A percentile compares a stretch with the other conserved stretches of the same genome.
These are phyloP conservation scores for Dendroctonus ponderosae DNA, from an alignment of 1,140 invertebrate genomes.

Conservation along the genomic window DNA sequence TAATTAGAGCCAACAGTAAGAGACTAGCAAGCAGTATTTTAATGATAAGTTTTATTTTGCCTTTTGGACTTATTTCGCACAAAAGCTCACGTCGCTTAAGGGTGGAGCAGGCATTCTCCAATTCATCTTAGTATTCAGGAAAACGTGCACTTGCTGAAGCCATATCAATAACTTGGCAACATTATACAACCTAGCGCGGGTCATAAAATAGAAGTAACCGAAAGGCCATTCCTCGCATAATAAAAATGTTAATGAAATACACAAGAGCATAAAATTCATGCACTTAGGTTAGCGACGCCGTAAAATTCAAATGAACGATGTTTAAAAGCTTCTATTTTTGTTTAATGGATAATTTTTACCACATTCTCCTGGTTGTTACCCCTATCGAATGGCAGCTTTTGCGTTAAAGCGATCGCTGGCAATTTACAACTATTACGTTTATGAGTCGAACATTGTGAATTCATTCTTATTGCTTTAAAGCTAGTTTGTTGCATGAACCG, in stretches of 20 bases:
- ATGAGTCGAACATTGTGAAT: no score
- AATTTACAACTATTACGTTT: conserved; percentile 1
- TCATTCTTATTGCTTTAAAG: no score
- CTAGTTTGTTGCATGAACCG: no score
- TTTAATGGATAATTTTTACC: conserved; percentile 29
- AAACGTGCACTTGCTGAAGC: not conserved
- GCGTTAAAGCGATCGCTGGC: conserved; percentile 22
- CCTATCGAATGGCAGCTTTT: conserved; percentile 17
- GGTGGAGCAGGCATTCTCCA: not conserved
- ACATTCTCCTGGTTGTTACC: conserved; percentile 8
- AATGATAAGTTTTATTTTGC: conserved; percentile 12
- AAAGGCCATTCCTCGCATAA: not conserved
- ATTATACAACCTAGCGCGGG: not conserved
- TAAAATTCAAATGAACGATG: conserved; percentile 20
- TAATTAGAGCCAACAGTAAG: conserved; percentile 10
- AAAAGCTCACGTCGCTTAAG: conserved; percentile 1
- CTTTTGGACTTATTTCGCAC: conserved; percentile 1
- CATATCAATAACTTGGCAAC: not conserved
- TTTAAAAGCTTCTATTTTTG: conserved; percentile 28
- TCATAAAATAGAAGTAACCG: not conserved
- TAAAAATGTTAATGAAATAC: conserved; percentile 28
- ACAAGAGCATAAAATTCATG: conserved; percentile 23
- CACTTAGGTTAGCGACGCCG: conserved; percentile 11
- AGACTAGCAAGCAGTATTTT: conserved; percentile 7
- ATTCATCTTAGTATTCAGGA: not conserved